phyloP scores from a whole-genome alignment of 2,113 vertebrate genomes.

The Megaceryle maxima region DNA sequence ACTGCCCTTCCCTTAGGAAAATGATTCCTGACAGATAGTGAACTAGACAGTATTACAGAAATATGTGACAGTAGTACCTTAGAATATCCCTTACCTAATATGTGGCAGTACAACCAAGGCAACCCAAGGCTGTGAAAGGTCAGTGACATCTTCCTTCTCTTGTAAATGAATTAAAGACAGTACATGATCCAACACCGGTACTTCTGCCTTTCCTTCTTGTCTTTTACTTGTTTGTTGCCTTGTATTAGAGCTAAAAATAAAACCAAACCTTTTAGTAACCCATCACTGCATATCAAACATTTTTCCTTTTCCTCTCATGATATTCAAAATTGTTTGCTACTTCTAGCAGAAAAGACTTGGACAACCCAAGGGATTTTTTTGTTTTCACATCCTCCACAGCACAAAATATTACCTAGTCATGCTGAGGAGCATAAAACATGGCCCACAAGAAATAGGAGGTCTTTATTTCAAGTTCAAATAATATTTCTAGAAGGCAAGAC shows the following conservation, averaged over 20 bases:
- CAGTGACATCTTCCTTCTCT: constrained; percentile 52
- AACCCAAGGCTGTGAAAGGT: constrained; percentile 87
- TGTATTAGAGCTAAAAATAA: constrained; percentile 58
- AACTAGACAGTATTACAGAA: neutral
- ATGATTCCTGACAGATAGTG: neutral
- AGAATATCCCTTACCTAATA: constrained; percentile 80
- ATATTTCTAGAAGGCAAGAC: neutral
- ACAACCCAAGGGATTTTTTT: neutral
- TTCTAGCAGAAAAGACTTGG: neutral
- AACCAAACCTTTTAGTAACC: neutral
- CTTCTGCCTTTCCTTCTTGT: constrained; percentile 29
- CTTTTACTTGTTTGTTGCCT: constrained; percentile 57
- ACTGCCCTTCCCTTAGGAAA: neutral
- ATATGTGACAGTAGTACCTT: neutral
- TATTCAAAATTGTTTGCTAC: neutral
- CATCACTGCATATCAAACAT: neutral
- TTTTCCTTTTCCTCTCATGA: neutral
- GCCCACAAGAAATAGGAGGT: neutral
- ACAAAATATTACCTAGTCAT: neutral
- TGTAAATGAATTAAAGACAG: constrained; percentile 79
- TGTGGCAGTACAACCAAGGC: constrained; percentile 92
- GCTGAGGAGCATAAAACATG: neutral
- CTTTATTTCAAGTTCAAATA: neutral
- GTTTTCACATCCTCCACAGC: neutral
- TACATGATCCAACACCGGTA: constrained; percentile 75